Evolutionary conservation across 2,888 invertebrate species (phyloP).

Genomic region (Drosophila quasianomalipes): DNA sequence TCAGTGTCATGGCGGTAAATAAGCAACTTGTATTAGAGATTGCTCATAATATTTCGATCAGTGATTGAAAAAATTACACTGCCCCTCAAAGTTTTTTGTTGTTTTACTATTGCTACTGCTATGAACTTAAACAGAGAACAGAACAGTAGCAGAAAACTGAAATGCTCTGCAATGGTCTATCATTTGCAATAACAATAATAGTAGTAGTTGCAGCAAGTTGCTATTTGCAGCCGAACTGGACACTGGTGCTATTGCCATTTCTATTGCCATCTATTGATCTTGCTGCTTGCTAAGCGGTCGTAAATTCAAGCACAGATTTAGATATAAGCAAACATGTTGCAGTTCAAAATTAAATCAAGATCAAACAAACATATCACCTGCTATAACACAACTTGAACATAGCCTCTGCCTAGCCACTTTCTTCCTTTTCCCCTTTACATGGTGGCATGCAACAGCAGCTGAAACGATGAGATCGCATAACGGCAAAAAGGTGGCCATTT

Average conservation of each 20-base stretch:
- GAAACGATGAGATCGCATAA: slow-evolving; percentile 38
- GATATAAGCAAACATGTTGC: neutral
- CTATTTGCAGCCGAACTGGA: neutral
- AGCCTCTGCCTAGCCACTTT: neutral
- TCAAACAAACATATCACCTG: neutral
- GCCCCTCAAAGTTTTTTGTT: neutral
- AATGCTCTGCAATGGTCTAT: neutral
- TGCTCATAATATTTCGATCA: neutral
- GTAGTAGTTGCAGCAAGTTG: neutral
- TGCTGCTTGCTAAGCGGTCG: too few species aligned
- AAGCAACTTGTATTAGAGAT: too few species aligned
- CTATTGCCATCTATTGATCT: too few species aligned
- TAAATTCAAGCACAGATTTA: neutral
- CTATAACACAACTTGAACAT: neutral
- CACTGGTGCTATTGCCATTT: too few species aligned
- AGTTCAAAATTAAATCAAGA: neutral
- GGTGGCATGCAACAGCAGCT: slow-evolving; percentile 6
- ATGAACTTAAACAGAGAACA: neutral
- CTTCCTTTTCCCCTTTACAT: neutral
- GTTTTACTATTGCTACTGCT: too few species aligned
- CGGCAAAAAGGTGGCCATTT: slow-evolving; percentile 67
- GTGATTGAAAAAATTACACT: neutral
- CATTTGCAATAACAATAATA: neutral
- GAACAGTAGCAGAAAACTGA: neutral
- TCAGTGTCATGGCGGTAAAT: neutral